Base-by-base conservation (phyloP, 2,888 invertebrate species). In the Bugula neritina region DNA sequence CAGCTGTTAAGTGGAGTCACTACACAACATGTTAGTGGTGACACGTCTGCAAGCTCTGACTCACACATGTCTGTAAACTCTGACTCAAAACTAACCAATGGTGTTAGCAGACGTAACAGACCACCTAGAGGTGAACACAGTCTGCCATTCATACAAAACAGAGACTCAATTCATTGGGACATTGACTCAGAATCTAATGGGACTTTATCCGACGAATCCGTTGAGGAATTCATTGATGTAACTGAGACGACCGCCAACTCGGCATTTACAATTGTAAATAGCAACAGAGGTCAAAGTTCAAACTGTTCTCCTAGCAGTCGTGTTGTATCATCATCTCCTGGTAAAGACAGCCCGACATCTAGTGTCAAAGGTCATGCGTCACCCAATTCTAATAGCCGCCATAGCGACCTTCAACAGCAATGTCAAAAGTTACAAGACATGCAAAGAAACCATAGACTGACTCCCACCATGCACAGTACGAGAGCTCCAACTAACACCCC, bases 81-180 rank as follows among this genome's bases (percentile, higher is more conserved):
- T n/a, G n/a, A n/a, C n/a, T n/a, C n/a, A n/a, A n/a, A n/a, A n/a
- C n/a, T n/a, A n/a, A 17, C 10, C 5, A 1, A 13, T 31, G 63
- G 27, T 29, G 63, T 63, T 31, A 21, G n/a, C 27, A 25, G 63
- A 5, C 1, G 25, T 1, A 63, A 3, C 27, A 43, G 17, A 43
- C 2, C 63, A 2, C 55, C 5, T 13, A 17, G 5, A 5, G 31
- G 5, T 25, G 34, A 63, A 31, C 29, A 25, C 10, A 1, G 31
- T 25, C 27, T 63, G 5, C 63, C 63, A 2, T 63, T 70, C 17
- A 43, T 70, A 10, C 70, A 70, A 29, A 70, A 70, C 52, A 43
- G 70, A 43, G 70, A 70, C 70, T 70, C 70, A 10, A 54, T 70
- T 23, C 70, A 70, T 29, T 70, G 70, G 70, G 70, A 70, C 43